Evolutionary conservation across 2,888 invertebrate genomes (phyloP), one percentile per base, ranked within the genome.

Genomic region (Drosophila leonis): DNA sequence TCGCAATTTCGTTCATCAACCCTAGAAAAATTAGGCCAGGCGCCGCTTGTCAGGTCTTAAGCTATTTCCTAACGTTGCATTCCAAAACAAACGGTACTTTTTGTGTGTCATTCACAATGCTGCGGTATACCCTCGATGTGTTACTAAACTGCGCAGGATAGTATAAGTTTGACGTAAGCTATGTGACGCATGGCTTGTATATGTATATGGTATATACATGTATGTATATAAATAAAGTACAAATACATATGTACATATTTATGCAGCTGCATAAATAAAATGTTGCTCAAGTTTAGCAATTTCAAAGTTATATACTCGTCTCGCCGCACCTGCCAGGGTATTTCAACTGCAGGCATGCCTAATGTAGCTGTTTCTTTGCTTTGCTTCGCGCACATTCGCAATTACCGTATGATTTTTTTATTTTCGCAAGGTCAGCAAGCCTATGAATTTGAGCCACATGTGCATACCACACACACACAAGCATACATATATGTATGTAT

Each of bases 401-500:
- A 29, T 52, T 56, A 33, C 51, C 27, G 44, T 56, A 46, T 51
- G 44, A 44, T 18, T 59, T 27, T 46, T 61, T 37, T 39, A n/a
- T 39, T 24, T 52, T 49, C 9, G 73, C 78, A 76, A 78, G 70
- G 74, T 65, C 74, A 70, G 63, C 33, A 57, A 33, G 49, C 42
- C 44, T 60, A 39, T 48, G 59, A 51, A 57, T 59, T 42, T 35
- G 42, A 27, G 37, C 48, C 54, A 57, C 41, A 42, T 33, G 41
- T 41, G 20, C 57, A 41, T 27, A 29, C 13, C 46, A 35, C 33
- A 65, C 24, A n/a, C 49, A 44, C 29, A 29, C 29, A 18, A 6
- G n/a, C 10, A 27, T n/a, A 13, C 24, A n/a, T 27, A n/a, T 15
- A 15, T 12, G 1, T 48, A 48, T n/a, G 10, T 10, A 10, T 35